Evolutionary conservation across 2,113 vertebrate genomes (phyloP), one percentile per base, ranked within the genome.

Genomic region (Lates calcarifer): DNA sequence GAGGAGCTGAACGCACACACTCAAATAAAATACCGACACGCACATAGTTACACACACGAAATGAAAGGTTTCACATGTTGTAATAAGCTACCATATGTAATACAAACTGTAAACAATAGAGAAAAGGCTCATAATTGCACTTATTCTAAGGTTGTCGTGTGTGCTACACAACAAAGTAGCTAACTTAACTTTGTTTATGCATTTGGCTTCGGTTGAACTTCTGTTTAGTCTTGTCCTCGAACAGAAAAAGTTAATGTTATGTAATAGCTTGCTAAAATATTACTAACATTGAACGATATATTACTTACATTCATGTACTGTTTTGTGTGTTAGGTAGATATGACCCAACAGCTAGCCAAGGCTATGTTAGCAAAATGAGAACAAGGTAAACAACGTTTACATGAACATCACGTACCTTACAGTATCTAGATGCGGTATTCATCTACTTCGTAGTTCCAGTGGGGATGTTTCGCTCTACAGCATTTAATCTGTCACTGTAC

Each of bases 371-470:
- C 22, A 14, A 43, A 57, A 24, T 9, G 22, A 53, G 9, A 70
- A 15, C 67, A 79, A 29, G 53, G 63, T 71, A 37, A n/a, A n/a
- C n/a, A n/a, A 43, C 35, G 37, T 84, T 63, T 29, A 67, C 28
- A 41, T 82, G 88, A 60, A 88, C 92, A 90, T 82, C 72, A 84
- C 91, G 87, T 93, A 94, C 93, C 95, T 95, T 92, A 75, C 82
- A 37, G 65, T 63, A 74, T 49, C 74, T 85, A 69, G 45, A 81
- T 70, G 53, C 61, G 66, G 65, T 49, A 62, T 75, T 89, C 90
- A 66, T 79, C 45, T 66, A 61, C 22, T 67, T 63, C 56, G 57
- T 64, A 28, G 29, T 56, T 87, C 65, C 85, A 73, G 64, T 2
- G 15, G 10, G 69, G 74, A 78, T 72, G n/a, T 86, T 79, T 87